These are phyloP conservation scores for Ophraella communa DNA, from an alignment of 2,888 invertebrate genomes.

Conservation along the genomic window DNA sequence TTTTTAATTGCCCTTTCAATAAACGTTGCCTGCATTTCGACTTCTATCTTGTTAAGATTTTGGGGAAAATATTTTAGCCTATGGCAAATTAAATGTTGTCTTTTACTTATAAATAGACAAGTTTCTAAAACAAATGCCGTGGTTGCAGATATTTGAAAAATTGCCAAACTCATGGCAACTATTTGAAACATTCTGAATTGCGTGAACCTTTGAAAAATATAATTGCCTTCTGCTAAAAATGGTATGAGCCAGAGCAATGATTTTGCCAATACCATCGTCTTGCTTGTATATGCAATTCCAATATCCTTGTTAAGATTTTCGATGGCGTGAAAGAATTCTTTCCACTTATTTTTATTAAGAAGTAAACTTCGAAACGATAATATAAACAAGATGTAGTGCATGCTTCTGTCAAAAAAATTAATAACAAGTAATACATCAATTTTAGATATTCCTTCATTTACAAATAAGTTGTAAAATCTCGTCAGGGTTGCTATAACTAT, in stretches of 20 bases:
- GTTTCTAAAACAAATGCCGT: neutral
- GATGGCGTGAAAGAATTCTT: neutral
- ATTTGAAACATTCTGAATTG: neutral
- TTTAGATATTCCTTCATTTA: neutral
- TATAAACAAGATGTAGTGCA: neutral
- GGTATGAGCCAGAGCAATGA: neutral
- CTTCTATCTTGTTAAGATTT: neutral
- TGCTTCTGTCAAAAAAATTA: neutral
- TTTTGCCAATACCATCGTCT: neutral
- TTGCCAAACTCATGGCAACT: neutral
- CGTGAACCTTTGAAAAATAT: neutral
- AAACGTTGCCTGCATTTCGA: neutral
- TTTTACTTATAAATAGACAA: neutral
- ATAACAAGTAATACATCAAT: neutral
- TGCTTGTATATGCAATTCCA: neutral
- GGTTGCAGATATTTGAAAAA: neutral
- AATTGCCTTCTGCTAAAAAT: neutral
- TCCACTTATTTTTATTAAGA: neutral
- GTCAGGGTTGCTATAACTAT: neutral
- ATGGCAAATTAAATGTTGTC: neutral
- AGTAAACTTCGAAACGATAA: neutral
- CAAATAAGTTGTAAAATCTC: neutral
- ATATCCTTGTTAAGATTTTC: neutral
- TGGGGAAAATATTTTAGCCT: neutral
- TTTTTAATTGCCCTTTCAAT: neutral